phyloP scores from a whole-genome alignment of 2,113 vertebrate species.

The Clarias magur region DNA sequence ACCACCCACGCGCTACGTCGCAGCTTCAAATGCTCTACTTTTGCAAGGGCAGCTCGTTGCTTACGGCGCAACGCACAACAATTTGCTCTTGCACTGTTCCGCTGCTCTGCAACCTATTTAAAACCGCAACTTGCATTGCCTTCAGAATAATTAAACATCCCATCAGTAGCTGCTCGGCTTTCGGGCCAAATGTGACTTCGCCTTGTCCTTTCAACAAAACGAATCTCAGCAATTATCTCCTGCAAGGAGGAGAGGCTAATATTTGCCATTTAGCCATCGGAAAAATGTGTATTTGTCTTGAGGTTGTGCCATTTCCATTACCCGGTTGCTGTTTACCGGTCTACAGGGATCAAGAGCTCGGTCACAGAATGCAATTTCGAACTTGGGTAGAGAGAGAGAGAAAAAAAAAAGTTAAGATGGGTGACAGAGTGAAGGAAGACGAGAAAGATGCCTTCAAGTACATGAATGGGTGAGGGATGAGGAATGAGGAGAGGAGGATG shows the following conservation, averaged over 20 bases:
- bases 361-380: slow-evolving; percentile 24
- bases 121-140: not conserved
- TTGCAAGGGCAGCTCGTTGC: slow-evolving; percentile 32
- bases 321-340: slow-evolving; percentile 35
- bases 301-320: slow-evolving; percentile 30
- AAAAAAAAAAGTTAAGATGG: not conserved
- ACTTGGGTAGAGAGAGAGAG: not conserved
- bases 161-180: not conserved
- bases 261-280: slow-evolving; percentile 7
- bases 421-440: slow-evolving; percentile 43
- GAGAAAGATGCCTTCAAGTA: slow-evolving; percentile 34
- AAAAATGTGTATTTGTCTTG: slow-evolving; percentile 19
- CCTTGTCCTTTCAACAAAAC: slow-evolving; percentile 12
- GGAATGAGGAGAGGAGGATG: slow-evolving; percentile 21
- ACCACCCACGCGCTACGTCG: slow-evolving; percentile 46
- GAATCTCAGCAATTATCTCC: slow-evolving; percentile 10
- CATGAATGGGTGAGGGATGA: slow-evolving; percentile 42
- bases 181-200: not conserved
- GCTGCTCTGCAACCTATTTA: slow-evolving; percentile 15
- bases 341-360: slow-evolving; percentile 20
- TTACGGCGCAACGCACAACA: slow-evolving; percentile 10
- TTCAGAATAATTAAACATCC: slow-evolving; percentile 14
- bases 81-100: slow-evolving; percentile 10
- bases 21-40: slow-evolving; percentile 42
- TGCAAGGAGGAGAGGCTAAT: slow-evolving; percentile 14